phyloP scores from a whole-genome alignment of 2,888 invertebrate species.

The Leistus spinibarbis region DNA sequence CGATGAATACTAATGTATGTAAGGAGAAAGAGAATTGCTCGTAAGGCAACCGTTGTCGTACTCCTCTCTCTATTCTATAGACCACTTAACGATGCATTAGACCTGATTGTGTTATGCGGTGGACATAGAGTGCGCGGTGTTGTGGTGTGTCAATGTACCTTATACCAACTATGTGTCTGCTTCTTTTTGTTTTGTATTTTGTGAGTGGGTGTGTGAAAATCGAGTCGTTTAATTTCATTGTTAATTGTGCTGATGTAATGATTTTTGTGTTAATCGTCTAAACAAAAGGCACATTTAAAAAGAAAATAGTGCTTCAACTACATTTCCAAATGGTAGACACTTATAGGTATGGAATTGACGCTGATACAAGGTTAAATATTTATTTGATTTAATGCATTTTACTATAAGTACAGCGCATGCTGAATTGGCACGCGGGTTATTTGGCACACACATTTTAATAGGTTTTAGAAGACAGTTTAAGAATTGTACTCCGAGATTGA shows the following conservation, averaged over 20 bases:
- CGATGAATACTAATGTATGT: conserved; percentile 54
- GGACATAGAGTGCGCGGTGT: not conserved
- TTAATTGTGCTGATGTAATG: not conserved
- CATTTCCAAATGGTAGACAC: not conserved
- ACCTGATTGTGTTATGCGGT: conserved; percentile 48
- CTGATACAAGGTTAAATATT: not conserved
- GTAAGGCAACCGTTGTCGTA: conserved; percentile 49
- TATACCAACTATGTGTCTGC: not conserved
- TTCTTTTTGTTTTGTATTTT: not conserved
- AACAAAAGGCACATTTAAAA: not conserved
- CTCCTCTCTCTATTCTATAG: conserved; percentile 43
- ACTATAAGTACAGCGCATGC: no score
- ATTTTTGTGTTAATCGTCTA: not conserved
- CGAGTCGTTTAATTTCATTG: not conserved
- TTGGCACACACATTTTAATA: no score
- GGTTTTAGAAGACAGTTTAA: no score
- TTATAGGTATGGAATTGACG: not conserved
- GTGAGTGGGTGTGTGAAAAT: not conserved
- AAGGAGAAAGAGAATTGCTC: not conserved
- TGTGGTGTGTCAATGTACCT: not conserved
- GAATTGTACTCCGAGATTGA: not conserved
- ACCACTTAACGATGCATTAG: conserved; percentile 56
- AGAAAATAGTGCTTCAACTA: not conserved
- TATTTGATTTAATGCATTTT: not conserved
- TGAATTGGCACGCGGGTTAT: no score